A percentile compares a stretch with the other conserved stretches of the same genome.
Evolutionary conservation across 2,797 vertebrate species (phyloP).

Genomic region (Pangasius macronema): DNA sequence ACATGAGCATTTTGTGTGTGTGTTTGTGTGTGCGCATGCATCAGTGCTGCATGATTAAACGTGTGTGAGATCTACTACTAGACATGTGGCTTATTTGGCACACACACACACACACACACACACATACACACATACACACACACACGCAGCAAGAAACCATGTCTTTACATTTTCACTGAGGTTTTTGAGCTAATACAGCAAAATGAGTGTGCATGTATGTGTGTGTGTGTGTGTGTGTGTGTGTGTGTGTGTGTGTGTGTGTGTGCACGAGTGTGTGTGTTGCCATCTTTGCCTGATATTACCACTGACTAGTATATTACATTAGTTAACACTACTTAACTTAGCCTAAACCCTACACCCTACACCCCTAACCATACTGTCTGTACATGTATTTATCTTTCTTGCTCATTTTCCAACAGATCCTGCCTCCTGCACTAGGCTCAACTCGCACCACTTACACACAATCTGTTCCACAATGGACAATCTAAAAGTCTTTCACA

Average conservation of each 20-base stretch:
- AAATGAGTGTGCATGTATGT: background rate
- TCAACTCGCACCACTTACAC: background rate
- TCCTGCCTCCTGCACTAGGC: background rate
- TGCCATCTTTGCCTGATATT: background rate
- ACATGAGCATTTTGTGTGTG: background rate
- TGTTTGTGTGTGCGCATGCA: background rate
- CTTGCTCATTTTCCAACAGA: background rate
- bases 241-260: background rate
- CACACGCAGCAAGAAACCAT: background rate
- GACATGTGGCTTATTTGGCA: background rate
- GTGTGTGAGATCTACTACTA: background rate
- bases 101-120: background rate
- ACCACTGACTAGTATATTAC: background rate
- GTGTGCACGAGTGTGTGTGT: background rate
- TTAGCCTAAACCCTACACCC: background rate
- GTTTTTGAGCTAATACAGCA: background rate
- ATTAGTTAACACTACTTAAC: background rate
- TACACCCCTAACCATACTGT: background rate
- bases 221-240: background rate
- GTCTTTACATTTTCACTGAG: background rate
- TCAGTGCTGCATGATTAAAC: background rate
- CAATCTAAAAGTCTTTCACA: background rate
- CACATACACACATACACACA: background rate
- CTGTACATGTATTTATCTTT: background rate
- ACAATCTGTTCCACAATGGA: constrained; percentile 2